These are phyloP conservation scores for Garrulus glandarius DNA, from an alignment of 2,797 vertebrate species.

Conservation along the genomic window DNA sequence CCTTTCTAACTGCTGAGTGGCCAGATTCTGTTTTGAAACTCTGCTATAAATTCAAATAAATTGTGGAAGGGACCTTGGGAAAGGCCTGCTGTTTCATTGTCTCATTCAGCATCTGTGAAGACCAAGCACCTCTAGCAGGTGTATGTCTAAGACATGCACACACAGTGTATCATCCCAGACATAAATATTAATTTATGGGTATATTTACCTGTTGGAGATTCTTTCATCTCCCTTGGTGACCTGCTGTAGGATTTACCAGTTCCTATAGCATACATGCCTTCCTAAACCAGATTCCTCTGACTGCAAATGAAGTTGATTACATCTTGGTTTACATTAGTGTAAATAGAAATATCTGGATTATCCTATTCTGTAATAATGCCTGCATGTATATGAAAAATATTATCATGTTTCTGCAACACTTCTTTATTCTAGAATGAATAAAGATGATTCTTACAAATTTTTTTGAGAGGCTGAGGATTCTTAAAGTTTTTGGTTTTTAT, in stretches of 20 bases:
- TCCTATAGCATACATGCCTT: not conserved
- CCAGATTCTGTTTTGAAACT: not conserved
- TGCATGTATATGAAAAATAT: not conserved
- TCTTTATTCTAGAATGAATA: not conserved
- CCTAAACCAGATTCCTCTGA: not conserved
- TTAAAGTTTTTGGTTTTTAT: not conserved
- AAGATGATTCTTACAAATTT: not conserved
- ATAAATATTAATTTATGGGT: not conserved
- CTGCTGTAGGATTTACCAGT: not conserved
- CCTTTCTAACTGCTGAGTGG: not conserved
- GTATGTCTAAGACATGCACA: not conserved
- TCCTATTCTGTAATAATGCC: not conserved
- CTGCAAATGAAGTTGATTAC: not conserved
- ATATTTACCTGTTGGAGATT: not conserved
- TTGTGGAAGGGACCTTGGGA: not conserved
- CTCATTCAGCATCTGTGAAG: not conserved
- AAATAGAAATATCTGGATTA: not conserved
- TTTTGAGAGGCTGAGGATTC: not conserved
- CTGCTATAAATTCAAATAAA: not conserved
- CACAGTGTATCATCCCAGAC: not conserved
- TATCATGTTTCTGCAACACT: not conserved
- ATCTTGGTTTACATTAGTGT: not conserved
- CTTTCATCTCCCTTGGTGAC: not conserved
- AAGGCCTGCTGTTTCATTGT: not conserved
- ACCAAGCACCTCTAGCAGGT: not conserved